phyloP scores from a whole-genome alignment of 2,797 vertebrate genomes.

The Lagorchestes hirsutus region DNA sequence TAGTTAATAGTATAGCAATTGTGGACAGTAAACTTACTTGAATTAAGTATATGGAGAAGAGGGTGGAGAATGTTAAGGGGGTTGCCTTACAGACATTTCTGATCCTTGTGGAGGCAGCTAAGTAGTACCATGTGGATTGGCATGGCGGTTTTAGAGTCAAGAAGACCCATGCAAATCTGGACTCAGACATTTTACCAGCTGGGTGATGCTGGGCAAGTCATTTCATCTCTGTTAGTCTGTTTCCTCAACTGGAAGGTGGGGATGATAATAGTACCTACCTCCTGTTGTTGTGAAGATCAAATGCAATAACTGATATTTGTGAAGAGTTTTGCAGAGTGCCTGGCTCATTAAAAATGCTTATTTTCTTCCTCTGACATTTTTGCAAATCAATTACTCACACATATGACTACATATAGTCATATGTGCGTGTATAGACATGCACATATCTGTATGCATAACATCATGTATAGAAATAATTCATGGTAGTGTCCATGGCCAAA shows the following conservation, averaged over 20 bases:
- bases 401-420: too few relatives aligned
- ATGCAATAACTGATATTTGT: neutral
- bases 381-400: neutral
- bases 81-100: neutral
- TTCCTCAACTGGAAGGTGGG: neutral
- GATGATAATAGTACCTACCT: neutral
- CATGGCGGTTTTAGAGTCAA: neutral
- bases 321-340: neutral
- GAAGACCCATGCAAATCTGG: neutral
- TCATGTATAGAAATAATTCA: neutral
- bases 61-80: neutral
- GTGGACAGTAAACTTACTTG: neutral
- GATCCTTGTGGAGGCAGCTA: neutral
- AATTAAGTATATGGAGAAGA: neutral
- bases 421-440: too few relatives aligned
- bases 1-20: neutral
- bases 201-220: neutral
- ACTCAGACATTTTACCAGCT: neutral
- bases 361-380: neutral
- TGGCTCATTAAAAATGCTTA: neutral
- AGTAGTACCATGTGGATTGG: neutral
- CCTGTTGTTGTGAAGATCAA: neutral
- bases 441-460: neutral
- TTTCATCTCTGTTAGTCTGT: neutral
- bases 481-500: neutral